Conservation (phyloP, 92 coral and sea anemone species). For the Zoanthus sansibaricus region DNA sequence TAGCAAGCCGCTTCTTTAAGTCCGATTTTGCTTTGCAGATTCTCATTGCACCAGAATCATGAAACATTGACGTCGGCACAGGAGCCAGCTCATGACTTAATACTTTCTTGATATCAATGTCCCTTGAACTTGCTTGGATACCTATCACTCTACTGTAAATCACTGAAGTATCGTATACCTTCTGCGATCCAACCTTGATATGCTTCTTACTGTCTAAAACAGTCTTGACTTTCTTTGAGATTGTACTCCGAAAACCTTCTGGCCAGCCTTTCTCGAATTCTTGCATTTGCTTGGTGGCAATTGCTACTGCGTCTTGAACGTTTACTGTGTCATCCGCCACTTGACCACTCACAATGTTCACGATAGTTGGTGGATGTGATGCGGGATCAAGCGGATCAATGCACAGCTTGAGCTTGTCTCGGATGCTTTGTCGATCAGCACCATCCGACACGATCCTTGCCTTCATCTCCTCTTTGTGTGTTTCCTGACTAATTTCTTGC, state of each 20-base stretch:
- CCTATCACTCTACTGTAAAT: conserved; percentile 67
- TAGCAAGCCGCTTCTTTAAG: conserved; percentile 68
- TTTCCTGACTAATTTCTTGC: conserved; percentile 38
- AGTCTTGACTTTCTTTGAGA: conserved; percentile 61
- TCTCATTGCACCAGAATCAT: conserved; percentile 66
- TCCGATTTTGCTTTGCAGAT: conserved; percentile 67
- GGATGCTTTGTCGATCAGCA: conserved; percentile 60
- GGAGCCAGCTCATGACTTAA: conserved; percentile 68
- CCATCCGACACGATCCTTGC: conserved; percentile 53
- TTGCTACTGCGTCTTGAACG: conserved; percentile 56
- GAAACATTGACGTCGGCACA: conserved; percentile 73
- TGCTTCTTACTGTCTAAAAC: conserved; percentile 44
- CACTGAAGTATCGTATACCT: conserved; percentile 56
- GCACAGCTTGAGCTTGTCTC: conserved; percentile 61
- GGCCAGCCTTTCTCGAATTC: conserved; percentile 72
- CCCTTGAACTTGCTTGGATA: conserved; percentile 65
- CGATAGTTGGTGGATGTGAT: conserved; percentile 59
- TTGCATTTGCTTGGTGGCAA: conserved; percentile 60
- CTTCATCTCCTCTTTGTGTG: conserved; percentile 70
- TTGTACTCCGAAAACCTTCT: conserved; percentile 43
- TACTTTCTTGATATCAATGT: conserved; percentile 56
- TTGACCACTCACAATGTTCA: conserved; percentile 72
- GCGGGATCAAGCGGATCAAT: conserved; percentile 65
- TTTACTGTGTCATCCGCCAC: conserved; percentile 58
- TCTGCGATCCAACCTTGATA: conserved; percentile 63